These are phyloP conservation scores for Rhizoglyphus robini DNA, from an alignment of 1,140 invertebrate genomes.

Conservation along the genomic window DNA sequence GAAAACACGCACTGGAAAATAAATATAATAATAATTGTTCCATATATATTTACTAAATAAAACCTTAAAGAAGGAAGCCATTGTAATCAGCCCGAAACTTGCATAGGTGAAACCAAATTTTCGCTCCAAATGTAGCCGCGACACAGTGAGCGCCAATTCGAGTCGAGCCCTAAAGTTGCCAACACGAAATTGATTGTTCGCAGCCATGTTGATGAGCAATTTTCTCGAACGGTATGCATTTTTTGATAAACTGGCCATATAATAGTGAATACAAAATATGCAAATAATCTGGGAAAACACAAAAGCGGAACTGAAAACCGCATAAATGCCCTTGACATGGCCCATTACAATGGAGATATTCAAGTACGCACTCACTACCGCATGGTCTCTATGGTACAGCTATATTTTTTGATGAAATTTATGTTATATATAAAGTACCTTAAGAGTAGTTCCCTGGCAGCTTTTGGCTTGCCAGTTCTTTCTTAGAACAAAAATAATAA, in stretches of 20 bases:
- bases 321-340: neutral
- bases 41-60: no score
- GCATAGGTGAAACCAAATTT: neutral
- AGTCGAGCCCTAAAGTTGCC: neutral
- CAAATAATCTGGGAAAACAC: neutral
- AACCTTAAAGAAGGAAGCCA: neutral
- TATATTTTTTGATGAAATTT: no score
- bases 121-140: neutral
- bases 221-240: neutral
- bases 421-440: no score
- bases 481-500: no score
- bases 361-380: neutral
- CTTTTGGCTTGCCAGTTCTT: no score
- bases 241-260: neutral
- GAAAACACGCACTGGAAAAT: neutral
- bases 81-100: neutral
- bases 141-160: neutral
- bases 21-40: no score
- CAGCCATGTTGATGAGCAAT: neutral
- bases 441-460: no score
- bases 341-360: neutral
- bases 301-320: no score
- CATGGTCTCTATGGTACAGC: no score
- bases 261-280: no score
- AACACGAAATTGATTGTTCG: neutral